Conservation (phyloP, 2,888 invertebrate species). For the Platycheirus albimanus region DNA sequence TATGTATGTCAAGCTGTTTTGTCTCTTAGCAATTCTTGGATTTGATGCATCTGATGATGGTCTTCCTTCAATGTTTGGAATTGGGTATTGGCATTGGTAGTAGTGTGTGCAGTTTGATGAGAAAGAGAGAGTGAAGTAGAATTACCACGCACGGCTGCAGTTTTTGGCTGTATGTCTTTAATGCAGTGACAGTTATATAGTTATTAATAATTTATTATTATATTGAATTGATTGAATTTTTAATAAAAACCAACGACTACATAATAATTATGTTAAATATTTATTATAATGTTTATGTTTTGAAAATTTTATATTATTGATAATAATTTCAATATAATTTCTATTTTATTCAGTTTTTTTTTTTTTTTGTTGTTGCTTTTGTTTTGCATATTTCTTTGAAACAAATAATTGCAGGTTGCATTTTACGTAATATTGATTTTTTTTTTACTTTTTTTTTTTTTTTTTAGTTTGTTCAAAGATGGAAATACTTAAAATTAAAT, state of each 20-base stretch:
- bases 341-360: conserved; percentile 39
- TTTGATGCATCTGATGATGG: too few relatives aligned
- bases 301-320: conserved; percentile 40
- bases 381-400: conserved; percentile 46
- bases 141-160: conserved; percentile 19
- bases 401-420: conserved; percentile 48
- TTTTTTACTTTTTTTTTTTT: conserved; percentile 11
- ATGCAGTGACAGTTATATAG: conserved; percentile 60
- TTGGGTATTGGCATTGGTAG: too few relatives aligned
- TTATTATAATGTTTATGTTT: conserved; percentile 52
- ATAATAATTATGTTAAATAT: conserved; percentile 57
- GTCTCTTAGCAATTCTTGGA: conserved; percentile 4
- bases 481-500: conserved; percentile 64
- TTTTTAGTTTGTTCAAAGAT: conserved; percentile 34
- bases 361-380: too few relatives aligned
- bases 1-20: conserved; percentile 28
- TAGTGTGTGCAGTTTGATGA: conserved; percentile 21
- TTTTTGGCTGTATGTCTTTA: conserved; percentile 52
- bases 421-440: conserved; percentile 14
- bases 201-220: conserved; percentile 35
- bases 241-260: conserved; percentile 64
- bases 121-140: conserved; percentile 26
- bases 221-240: too few relatives aligned
- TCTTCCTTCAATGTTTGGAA: conserved; percentile 50
- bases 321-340: conserved; percentile 67